These are phyloP conservation scores for Cephus spinipes DNA, from an alignment of 2,888 invertebrate genomes.

Conservation along the genomic window DNA sequence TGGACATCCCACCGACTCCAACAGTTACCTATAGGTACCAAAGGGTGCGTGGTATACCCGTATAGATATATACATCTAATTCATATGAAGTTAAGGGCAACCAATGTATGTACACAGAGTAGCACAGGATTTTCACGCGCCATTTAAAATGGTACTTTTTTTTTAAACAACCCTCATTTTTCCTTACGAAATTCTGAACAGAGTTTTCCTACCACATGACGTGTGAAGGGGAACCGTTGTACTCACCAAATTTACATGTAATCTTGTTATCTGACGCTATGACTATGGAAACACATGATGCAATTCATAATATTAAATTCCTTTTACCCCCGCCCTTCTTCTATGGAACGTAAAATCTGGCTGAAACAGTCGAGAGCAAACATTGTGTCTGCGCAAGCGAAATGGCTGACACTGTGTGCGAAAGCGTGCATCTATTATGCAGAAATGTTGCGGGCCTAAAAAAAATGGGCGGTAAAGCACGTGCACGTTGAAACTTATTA, in stretches of 20 bases:
- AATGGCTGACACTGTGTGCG: too few species aligned
- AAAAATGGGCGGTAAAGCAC: too few species aligned
- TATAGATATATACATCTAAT: not conserved
- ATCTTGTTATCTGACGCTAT: not conserved
- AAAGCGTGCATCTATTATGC: too few species aligned
- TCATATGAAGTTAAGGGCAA: not conserved
- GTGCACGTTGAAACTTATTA: too few species aligned
- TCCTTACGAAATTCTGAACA: not conserved
- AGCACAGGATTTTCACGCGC: not conserved
- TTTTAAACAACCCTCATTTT: not conserved
- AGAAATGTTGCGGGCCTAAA: too few species aligned
- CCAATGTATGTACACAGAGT: not conserved
- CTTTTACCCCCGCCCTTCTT: too few species aligned
- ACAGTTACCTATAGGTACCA: not conserved
- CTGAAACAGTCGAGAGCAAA: too few species aligned
- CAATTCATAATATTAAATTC: too few species aligned
- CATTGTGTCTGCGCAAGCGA: too few species aligned
- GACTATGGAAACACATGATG: not conserved
- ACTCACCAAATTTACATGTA: not conserved
- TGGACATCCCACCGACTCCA: conserved; percentile 7
- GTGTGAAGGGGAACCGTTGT: not conserved
- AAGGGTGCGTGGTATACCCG: not conserved
- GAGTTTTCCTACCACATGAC: not conserved
- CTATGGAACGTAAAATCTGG: too few species aligned
- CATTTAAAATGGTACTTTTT: not conserved